Percentiles rank a stretch among this genome's conserved stretches.
These are phyloP conservation scores for Mesocentrotus franciscanus DNA, from an alignment of 53 echinoderm and acorn worm genomes.

Conservation along the genomic window DNA sequence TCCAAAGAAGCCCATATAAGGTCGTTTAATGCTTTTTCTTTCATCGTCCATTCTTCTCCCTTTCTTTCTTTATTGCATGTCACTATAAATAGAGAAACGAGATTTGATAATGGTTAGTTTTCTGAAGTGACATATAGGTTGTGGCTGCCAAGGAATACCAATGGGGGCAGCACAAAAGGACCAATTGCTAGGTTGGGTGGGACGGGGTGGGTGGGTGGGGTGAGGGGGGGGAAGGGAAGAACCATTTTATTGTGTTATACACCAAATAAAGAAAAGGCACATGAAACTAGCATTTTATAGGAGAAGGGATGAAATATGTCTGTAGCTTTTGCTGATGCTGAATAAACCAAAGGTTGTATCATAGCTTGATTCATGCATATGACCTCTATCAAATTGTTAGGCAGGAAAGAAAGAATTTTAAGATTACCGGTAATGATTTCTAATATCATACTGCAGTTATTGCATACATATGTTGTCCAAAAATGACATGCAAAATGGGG, in stretches of 20 bases:
- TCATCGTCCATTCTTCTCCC: background rate
- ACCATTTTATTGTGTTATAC: background rate
- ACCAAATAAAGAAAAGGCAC: background rate
- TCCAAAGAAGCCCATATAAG: background rate
- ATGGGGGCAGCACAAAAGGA: background rate
- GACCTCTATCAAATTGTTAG: background rate
- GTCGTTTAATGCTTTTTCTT: constrained; percentile 9
- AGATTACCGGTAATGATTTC: background rate
- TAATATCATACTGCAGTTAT: background rate
- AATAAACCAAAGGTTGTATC: background rate
- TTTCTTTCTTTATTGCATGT: constrained; percentile 29
- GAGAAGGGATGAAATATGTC: background rate
- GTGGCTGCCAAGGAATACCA: background rate
- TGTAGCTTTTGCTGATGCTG: background rate
- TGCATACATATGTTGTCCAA: background rate
- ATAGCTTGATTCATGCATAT: background rate
- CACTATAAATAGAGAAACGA: constrained; percentile 12
- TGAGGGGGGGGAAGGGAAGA: background rate
- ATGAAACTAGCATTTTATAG: background rate
- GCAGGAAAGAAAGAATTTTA: background rate
- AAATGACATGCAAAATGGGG: background rate
- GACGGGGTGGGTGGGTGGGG: background rate
- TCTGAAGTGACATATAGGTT: background rate
- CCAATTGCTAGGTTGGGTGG: no score
- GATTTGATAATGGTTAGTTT: constrained; percentile 30